Conservation (phyloP, 1,140 invertebrate genomes). For the Cotesia glomerata region DNA sequence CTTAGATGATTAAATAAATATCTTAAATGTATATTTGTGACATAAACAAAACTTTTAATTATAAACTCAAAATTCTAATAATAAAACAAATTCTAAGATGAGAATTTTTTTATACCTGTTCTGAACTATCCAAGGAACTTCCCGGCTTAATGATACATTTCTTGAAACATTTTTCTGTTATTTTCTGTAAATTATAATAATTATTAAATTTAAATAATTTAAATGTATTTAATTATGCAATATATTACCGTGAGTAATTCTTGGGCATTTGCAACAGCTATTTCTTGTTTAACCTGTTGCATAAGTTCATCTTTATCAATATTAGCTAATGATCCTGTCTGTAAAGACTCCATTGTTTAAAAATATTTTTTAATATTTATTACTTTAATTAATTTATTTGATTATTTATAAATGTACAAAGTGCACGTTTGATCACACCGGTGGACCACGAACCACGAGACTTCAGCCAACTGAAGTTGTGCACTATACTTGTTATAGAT, state of each 20-base stretch:
- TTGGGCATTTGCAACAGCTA: slow-evolving; percentile 92
- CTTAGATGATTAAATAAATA: no score
- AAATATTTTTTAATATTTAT: no score
- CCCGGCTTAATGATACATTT: slow-evolving; percentile 93
- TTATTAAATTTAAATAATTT: slow-evolving; percentile 38
- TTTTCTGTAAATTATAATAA: slow-evolving; percentile 75
- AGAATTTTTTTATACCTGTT: slow-evolving; percentile 72
- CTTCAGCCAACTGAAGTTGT: no score
- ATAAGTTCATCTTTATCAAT: slow-evolving; percentile 89
- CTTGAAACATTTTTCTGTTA: slow-evolving; percentile 96
- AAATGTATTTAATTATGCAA: slow-evolving; percentile 31
- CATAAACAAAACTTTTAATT: slow-evolving; percentile 26
- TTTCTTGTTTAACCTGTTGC: slow-evolving; percentile 95
- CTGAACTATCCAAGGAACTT: slow-evolving; percentile 85
- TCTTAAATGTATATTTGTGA: no score
- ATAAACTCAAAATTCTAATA: background rate
- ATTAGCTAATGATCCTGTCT: slow-evolving; percentile 60
- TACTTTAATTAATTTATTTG: background rate
- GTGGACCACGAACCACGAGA: slow-evolving; percentile 1
- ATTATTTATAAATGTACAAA: background rate
- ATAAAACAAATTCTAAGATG: background rate
- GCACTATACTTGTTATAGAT: no score
- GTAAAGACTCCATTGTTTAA: slow-evolving; percentile 46
- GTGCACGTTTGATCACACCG: background rate
- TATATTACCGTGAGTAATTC: slow-evolving; percentile 83